Base-by-base conservation (phyloP, 2,113 vertebrate genomes). In the Corydoras sp. region DNA sequence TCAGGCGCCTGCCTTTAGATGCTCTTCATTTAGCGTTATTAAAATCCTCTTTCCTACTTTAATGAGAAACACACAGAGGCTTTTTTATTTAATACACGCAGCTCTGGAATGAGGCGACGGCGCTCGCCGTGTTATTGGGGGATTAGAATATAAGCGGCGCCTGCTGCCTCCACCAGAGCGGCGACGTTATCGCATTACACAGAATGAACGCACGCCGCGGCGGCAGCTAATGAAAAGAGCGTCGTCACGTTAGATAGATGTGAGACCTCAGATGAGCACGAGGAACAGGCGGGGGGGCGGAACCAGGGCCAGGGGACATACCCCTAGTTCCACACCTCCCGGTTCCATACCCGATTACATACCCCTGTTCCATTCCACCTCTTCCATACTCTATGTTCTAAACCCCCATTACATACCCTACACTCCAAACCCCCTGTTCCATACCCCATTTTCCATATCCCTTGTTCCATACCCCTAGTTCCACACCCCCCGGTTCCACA, bases 1-100 rank as follows among this genome's bases (percentile, higher is more conserved):
- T 73, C 65, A n/a, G 63, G 63, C 35, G 71, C 32, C 60, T 58
- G 58, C n/a, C 14, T 71, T 75, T 10, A 56, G 63, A 73, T 65
- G 58, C 82, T 80, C 83, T 85, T 86, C 72, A 85, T 86, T 84
- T 78, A 24, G 75, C 76, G 71, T 77, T 76, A 80, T 86, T 83
- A 72, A 43, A 77, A 84, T 84, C 85, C 66, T 77, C 80, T 76
- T 79, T 66, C 62, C 62, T 77, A 70, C 66, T 71, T 69, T 84
- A 85, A 87, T 79, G 68, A 87, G 74, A 85, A 80, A 79, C 72
- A 66, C 80, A 77, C 55, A 10, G 24, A 67, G 81, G 76, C 64
- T 50, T 72, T 85, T 83, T 69, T 81, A 80, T 83, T 79, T 76
- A 71, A 75, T 81, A 65, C 68, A 51, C 60, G 56, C 53, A 62